These are phyloP conservation scores for Formica aserva DNA, from an alignment of 2,888 invertebrate genomes.

Conservation along the genomic window DNA sequence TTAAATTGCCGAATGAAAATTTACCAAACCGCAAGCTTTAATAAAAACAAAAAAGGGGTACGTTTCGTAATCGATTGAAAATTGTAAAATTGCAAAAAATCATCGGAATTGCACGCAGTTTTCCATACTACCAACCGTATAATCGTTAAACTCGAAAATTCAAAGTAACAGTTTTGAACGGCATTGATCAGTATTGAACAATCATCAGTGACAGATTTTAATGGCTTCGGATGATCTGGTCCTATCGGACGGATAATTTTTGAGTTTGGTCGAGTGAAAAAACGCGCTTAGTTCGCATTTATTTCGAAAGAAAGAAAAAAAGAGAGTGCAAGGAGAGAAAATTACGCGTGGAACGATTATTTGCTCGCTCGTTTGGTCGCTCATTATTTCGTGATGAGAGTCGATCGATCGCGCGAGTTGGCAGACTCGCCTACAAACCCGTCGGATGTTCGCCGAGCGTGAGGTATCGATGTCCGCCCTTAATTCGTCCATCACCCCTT, in stretches of 20 bases:
- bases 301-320: not conserved
- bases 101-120: not conserved
- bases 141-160: not conserved
- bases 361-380: slow-evolving; percentile 11
- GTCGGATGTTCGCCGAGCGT: slow-evolving; percentile 28
- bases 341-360: slow-evolving; percentile 36
- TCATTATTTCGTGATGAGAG: slow-evolving; percentile 48
- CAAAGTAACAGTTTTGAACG: not conserved
- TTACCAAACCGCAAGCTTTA: not conserved
- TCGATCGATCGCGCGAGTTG: slow-evolving; percentile 46
- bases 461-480: slow-evolving; percentile 47
- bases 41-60: not conserved
- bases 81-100: not conserved
- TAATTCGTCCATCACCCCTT: slow-evolving; percentile 48
- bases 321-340: slow-evolving; percentile 19
- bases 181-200: not conserved
- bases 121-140: not conserved
- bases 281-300: not conserved
- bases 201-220: not conserved
- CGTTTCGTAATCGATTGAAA: not conserved
- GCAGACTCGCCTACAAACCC: slow-evolving; percentile 41
- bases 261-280: not conserved
- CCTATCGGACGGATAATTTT: not conserved
- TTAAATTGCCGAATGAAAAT: not conserved
- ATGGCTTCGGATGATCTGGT: not conserved